phyloP scores from a whole-genome alignment of 1,140 invertebrate genomes.

The Adelges cooleyi region DNA sequence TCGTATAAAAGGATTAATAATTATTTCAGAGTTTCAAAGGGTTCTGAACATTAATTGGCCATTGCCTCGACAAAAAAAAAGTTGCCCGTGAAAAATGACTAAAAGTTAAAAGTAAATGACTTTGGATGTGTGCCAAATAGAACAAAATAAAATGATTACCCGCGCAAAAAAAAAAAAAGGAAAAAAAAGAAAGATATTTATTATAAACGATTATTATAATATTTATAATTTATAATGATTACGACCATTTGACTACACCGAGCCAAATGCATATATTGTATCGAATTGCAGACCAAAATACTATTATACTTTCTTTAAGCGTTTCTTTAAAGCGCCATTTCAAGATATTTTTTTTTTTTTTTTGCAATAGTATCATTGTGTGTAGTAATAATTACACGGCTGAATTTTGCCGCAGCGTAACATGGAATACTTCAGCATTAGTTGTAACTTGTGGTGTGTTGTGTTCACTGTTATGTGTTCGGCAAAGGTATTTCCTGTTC shows the following conservation, averaged over 20 bases:
- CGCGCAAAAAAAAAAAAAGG: too few relatives aligned
- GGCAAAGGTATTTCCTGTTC: too few relatives aligned
- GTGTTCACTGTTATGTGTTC: too few relatives aligned
- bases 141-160: too few relatives aligned
- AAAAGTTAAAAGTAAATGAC: conserved; percentile 22
- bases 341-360: too few relatives aligned
- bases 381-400: too few relatives aligned
- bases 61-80: neutral
- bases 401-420: too few relatives aligned
- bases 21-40: conserved; percentile 21
- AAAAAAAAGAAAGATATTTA: too few relatives aligned
- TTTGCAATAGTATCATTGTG: too few relatives aligned
- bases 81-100: conserved; percentile 24
- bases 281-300: neutral
- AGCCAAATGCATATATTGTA: conserved; percentile 26
- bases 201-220: neutral
- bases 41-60: conserved; percentile 15
- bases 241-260: conserved; percentile 16
- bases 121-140: conserved; percentile 20
- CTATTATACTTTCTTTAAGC: conserved; percentile 9
- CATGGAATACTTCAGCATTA: too few relatives aligned
- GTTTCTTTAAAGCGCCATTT: too few relatives aligned
- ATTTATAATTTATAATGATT: conserved; percentile 5
- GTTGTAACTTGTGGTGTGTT: too few relatives aligned
- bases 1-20: conserved; percentile 28